These are phyloP conservation scores for Ephialtes manifestator DNA, from an alignment of 2,888 invertebrate genomes.

Conservation along the genomic window DNA sequence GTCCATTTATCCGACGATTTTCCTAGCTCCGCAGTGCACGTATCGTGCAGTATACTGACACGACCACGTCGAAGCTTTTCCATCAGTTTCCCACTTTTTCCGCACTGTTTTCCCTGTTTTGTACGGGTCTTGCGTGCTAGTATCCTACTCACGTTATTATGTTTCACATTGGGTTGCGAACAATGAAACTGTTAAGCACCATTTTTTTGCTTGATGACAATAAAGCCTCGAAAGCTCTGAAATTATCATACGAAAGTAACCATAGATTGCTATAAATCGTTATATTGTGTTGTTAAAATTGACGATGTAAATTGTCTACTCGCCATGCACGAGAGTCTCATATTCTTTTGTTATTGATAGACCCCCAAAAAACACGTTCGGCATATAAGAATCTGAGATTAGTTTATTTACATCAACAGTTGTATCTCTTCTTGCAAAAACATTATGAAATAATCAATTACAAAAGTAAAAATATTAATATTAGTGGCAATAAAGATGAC, in stretches of 20 bases:
- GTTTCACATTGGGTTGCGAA: neutral
- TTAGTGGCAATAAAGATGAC: too few species aligned
- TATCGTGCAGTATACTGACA: neutral
- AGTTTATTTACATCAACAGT: too few species aligned
- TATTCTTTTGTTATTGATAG: neutral
- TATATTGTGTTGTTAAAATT: too few species aligned
- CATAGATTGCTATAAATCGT: neutral
- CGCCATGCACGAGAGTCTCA: too few species aligned
- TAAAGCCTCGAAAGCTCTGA: neutral
- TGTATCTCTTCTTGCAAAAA: too few species aligned
- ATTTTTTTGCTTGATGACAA: neutral
- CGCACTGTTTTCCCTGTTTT: neutral
- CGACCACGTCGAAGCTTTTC: conserved; percentile 5
- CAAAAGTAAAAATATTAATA: too few species aligned
- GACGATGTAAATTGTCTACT: too few species aligned
- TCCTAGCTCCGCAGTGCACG: conserved; percentile 11
- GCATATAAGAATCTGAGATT: too few species aligned
- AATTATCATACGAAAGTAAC: neutral
- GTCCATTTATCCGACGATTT: conserved; percentile 38
- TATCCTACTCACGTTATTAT: conserved; percentile 11
- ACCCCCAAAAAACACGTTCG: too few species aligned
- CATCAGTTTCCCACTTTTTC: neutral
- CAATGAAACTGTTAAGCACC: neutral
- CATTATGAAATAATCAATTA: too few species aligned
- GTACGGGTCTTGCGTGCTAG: neutral